Evolutionary conservation across 1,140 invertebrate genomes (phyloP).

Genomic region (Anoplolepis gracilipes): DNA sequence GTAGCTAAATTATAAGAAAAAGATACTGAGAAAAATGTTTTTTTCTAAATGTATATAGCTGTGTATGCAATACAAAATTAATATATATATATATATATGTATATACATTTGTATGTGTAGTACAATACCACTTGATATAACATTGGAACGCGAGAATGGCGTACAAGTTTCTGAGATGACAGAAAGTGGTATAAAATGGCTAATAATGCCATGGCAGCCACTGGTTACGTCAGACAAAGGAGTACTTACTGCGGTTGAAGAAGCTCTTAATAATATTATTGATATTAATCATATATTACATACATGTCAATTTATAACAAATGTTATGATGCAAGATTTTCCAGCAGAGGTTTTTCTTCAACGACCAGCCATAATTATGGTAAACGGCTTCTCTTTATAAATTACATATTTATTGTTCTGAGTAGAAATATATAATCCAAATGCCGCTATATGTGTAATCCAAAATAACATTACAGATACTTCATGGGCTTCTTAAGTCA

Average conservation of each 20-base stretch:
- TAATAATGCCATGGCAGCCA: conserved; percentile 87
- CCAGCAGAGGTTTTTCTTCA: conserved; percentile 90
- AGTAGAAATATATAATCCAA: neutral
- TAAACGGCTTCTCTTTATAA: conserved; percentile 76
- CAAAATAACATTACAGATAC: conserved; percentile 75
- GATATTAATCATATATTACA: conserved; percentile 84
- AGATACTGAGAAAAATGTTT: neutral
- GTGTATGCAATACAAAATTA: conserved; percentile 18
- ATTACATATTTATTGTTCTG: conserved; percentile 26
- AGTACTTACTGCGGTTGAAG: conserved; percentile 86
- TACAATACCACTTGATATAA: conserved; percentile 73
- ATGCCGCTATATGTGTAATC: neutral
- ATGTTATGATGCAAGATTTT: conserved; percentile 90
- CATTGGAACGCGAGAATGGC: conserved; percentile 67
- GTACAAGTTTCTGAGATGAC: conserved; percentile 69
- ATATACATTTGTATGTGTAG: conserved; percentile 59
- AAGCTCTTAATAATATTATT: conserved; percentile 83
- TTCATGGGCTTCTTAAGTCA: conserved; percentile 76
- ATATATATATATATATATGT: neutral
- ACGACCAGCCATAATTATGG: conserved; percentile 87
- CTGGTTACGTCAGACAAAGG: conserved; percentile 86
- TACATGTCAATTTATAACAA: conserved; percentile 88
- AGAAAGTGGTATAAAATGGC: conserved; percentile 84
- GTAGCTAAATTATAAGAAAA: neutral
- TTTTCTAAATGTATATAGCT: conserved; percentile 19